Evolutionary conservation across 1,140 invertebrate genomes (phyloP).

Genomic region (Sycophila sp.): DNA sequence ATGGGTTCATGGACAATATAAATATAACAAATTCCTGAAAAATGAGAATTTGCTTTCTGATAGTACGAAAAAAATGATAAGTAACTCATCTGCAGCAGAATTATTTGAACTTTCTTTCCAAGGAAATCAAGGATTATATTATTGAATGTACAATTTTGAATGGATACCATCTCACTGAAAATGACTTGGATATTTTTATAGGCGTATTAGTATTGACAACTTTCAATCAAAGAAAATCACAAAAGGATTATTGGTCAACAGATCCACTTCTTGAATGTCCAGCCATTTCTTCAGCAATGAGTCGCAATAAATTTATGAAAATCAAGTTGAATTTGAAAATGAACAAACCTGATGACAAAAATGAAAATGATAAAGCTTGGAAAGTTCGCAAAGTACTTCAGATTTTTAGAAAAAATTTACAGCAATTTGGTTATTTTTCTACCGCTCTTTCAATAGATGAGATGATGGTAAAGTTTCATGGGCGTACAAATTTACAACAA

Average conservation of each 20-base stretch:
- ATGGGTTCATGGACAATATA: not conserved
- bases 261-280: not conserved
- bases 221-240: too few species aligned
- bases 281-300: not conserved
- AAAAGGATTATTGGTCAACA: not conserved
- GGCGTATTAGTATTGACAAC: not conserved
- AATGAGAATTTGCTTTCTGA: not conserved
- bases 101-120: too few species aligned
- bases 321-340: not conserved
- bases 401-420: not conserved
- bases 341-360: not conserved
- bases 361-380: not conserved
- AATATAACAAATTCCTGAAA: constrained; percentile 1
- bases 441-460: not conserved
- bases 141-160: not conserved
- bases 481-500: too few species aligned
- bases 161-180: not conserved
- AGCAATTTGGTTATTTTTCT: not conserved
- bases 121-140: too few species aligned
- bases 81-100: not conserved
- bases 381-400: too few species aligned
- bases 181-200: constrained; percentile 11
- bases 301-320: not conserved
- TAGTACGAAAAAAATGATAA: not conserved
- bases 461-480: too few species aligned